Conservation (phyloP, 2,113 vertebrate genomes). For the Tonatia bakeri region DNA sequence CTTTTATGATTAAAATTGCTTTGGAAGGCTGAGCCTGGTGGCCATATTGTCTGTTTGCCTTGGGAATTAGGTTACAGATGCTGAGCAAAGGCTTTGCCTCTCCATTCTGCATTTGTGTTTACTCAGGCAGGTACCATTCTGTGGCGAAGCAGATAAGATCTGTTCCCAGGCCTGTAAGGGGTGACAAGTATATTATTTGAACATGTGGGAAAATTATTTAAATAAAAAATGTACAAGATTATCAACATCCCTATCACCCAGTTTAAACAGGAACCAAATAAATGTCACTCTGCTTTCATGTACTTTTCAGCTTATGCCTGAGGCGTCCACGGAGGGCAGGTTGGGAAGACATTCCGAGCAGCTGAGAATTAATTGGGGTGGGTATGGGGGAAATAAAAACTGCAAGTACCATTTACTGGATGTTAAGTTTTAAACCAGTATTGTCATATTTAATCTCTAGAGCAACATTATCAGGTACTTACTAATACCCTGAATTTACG, state of each 20-base stretch:
- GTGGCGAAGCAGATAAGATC: slow-evolving; percentile 68
- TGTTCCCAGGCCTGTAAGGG: slow-evolving; percentile 66
- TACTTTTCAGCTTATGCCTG: background rate
- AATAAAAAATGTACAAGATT: slow-evolving; percentile 62
- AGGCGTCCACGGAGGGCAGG: background rate
- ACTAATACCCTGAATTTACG: background rate
- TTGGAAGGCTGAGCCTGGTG: slow-evolving; percentile 16
- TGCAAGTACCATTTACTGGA: background rate
- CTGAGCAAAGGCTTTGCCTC: background rate
- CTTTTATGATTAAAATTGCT: slow-evolving; percentile 45
- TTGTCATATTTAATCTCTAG: background rate
- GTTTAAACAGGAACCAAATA: slow-evolving; percentile 68
- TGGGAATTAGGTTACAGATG: slow-evolving; percentile 40
- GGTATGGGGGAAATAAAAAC: background rate
- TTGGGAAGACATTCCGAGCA: background rate
- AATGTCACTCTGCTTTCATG: slow-evolving; percentile 35
- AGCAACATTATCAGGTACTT: background rate
- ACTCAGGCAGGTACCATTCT: slow-evolving; percentile 76
- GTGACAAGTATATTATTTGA: slow-evolving; percentile 75
- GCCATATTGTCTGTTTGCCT: slow-evolving; percentile 73
- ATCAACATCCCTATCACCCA: slow-evolving; percentile 52
- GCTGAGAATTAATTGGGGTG: background rate
- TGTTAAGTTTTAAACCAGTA: background rate
- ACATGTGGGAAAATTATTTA: slow-evolving; percentile 71
- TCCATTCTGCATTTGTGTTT: slow-evolving; percentile 55